Base-by-base conservation (phyloP, 2,113 vertebrate species). In the Siphamia tubifer region DNA sequence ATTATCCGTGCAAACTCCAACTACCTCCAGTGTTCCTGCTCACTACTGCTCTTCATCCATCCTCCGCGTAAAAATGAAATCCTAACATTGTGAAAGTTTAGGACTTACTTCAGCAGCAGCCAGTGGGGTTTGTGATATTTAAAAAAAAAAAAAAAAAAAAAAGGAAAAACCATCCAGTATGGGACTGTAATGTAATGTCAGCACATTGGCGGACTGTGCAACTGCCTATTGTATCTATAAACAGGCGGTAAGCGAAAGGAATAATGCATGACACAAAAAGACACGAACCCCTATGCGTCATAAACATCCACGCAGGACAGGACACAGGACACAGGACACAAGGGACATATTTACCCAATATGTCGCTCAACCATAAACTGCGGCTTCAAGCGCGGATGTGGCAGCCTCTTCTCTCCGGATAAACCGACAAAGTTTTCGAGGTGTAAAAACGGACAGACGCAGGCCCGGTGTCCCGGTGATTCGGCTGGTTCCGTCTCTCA, bases 251-350 rank as follows among this genome's bases (percentile, higher is more conserved):
- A 53, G 53, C 52, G 49, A 74, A 21, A 54, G 73, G 66, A 77
- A 69, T 81, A 73, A 88, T 80, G 84, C 78, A 83, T 76, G 72
- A 65, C 27, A 54, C 67, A 68, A 67, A n/a, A n/a, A n/a, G n/a
- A n/a, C n/a, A n/a, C n/a, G n/a, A n/a, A n/a, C n/a, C n/a, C 53
- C 86, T 89, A 83, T 87, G 87, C 89, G 87, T 88, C 90, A 91
- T 48, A 69, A 81, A 78, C 71, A 84, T 53, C 76, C 72, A 77
- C 23, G 40, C 61, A 79, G 74, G 66, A 79, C 53, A 81, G 47
- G n/a, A 74, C 52, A 15, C 48, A n/a, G 21, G 23, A 5, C 8
- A n/a, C 5, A 43, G 39, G 28, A n/a, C n/a, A n/a, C n/a, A n/a
- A n/a, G 53, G 24, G 8, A 24, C 19, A 81, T 90, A 84, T 87